Evolutionary conservation across 2,113 vertebrate species (phyloP).

Genomic region (Peromyscus californicus): DNA sequence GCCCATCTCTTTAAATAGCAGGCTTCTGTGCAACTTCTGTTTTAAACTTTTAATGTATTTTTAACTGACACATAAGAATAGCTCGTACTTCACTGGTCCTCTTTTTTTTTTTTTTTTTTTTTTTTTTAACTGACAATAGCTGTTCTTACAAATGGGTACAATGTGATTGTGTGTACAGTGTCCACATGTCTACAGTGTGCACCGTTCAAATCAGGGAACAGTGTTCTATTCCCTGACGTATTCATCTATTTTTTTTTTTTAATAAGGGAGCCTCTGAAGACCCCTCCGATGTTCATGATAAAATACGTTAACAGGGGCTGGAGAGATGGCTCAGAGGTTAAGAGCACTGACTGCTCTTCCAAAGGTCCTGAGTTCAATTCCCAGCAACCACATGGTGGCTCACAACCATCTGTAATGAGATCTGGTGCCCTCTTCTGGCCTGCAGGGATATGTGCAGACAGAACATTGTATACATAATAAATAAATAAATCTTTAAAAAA

Average conservation of each 20-base stretch:
- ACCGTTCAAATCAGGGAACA: background rate
- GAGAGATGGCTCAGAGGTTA: too few relatives aligned
- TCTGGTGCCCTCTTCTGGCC: too few relatives aligned
- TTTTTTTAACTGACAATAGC: background rate
- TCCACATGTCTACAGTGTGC: background rate
- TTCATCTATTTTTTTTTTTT: background rate
- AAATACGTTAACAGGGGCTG: background rate
- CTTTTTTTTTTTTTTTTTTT: constrained; percentile 2
- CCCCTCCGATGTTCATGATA: background rate
- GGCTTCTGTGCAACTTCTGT: background rate
- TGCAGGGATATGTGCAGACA: too few relatives aligned
- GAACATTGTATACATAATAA: too few relatives aligned
- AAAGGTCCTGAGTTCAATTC: too few relatives aligned
- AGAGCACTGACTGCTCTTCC: too few relatives aligned
- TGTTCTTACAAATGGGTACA: background rate
- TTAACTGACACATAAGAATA: background rate
- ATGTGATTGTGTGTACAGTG: background rate
- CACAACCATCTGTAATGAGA: too few relatives aligned
- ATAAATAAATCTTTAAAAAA: too few relatives aligned
- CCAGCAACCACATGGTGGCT: too few relatives aligned
- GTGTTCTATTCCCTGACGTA: background rate
- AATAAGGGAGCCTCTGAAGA: background rate
- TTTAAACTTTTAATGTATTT: background rate
- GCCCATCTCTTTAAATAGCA: background rate
- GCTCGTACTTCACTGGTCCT: background rate